phyloP scores from a whole-genome alignment of 2,797 vertebrate species.

The Clarias laeviceps region DNA sequence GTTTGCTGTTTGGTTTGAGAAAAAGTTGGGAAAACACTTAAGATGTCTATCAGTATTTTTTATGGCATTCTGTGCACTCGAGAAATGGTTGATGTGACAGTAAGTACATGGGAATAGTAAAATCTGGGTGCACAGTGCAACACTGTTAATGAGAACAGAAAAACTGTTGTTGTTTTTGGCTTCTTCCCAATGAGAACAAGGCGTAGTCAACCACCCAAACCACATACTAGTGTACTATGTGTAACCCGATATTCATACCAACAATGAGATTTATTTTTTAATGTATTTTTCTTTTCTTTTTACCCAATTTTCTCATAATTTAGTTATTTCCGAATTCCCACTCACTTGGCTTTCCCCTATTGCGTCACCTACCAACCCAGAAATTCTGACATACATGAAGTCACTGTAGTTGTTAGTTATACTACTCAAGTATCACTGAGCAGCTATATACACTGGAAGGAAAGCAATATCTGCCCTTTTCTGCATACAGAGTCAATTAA shows the following conservation, averaged over 20 bases:
- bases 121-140: background rate
- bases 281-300: background rate
- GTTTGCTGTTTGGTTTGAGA: too few relatives aligned
- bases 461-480: background rate
- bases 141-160: background rate
- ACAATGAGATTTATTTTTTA: background rate
- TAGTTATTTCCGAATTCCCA: background rate
- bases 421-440: background rate
- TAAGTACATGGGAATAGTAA: background rate
- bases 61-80: background rate
- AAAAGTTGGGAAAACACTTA: background rate
- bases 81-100: too few relatives aligned
- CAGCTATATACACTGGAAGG: background rate
- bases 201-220: slow-evolving; percentile 31
- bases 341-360: background rate
- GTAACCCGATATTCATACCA: background rate
- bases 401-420: background rate
- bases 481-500: background rate
- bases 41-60: background rate
- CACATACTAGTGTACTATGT: slow-evolving; percentile 17
- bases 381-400: background rate
- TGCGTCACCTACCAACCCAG: background rate
- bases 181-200: slow-evolving; percentile 17
- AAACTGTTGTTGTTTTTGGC: slow-evolving; percentile 18
- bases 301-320: slow-evolving; percentile 6